Base-by-base conservation (phyloP, 2,888 invertebrate species). In the Eilema depressum region DNA sequence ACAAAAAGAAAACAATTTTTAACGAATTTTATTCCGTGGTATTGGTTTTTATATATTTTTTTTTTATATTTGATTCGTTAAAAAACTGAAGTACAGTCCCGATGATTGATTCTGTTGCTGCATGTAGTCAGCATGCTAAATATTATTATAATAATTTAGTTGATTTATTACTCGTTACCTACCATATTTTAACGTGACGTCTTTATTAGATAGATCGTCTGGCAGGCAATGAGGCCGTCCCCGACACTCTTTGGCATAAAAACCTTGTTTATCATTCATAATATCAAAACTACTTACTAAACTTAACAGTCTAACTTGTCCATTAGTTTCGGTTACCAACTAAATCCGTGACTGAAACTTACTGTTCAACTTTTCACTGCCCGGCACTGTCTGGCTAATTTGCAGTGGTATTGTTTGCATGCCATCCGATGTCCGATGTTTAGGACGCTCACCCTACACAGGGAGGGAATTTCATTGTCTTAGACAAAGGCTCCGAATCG, bases 381-480 rank as follows among this genome's bases (percentile, higher is more conserved):
- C 59, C 30, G 28, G 2, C 17, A 20, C 23, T 61, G 70, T 63
- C 70, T 70, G 47, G 66, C 66, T 70, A 66, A 67, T 68, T 68
- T 64, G 63, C 70, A 70, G 66, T 63, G 37, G 74, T 74, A 81
- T 81, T 81, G 80, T 81, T 78, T 80, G 76, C 30, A 56, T 65
- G 23, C 75, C 69, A 74, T 79, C 72, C 79, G 70, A 78, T 78
- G 78, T 75, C 77, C 74, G 60, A 74, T 81, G 74, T 73, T 77
- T 76, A 71, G 72, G 66, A 76, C 65, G 65, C 56, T 62, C 63
- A 63, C 74, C 47, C 53, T 33, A 56, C 47, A 56, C 12, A 65
- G 53, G 56, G 61, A 14, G 41, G 71, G 73, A 76, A 70, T 60
- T 66, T 75, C 76, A 80, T 78, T 81, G 82, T 81, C 37, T 61